Percentiles rank a stretch among this genome's conserved stretches.
Conservation (phyloP, 2,797 vertebrate species). For the Alfaro cultratus region DNA sequence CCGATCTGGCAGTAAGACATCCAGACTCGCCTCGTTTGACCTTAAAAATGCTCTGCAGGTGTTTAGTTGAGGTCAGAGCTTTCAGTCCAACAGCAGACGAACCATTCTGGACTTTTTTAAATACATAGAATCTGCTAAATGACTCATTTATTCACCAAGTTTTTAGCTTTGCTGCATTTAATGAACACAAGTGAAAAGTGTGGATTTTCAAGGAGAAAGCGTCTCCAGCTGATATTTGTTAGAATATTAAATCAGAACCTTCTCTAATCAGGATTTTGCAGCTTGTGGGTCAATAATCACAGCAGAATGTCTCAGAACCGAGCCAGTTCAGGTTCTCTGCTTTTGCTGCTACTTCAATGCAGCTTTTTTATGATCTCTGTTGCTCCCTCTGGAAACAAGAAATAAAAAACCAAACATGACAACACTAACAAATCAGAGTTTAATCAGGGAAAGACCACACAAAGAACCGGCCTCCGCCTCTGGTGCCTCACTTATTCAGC, state of each 20-base stretch:
- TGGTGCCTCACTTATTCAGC: constrained; percentile 36
- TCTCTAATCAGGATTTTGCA: neutral
- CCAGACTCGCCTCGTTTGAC: neutral
- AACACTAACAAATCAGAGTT: constrained; percentile 2
- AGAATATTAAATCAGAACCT: neutral
- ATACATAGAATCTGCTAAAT: neutral
- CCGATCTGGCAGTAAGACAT: neutral
- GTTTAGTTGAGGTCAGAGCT: neutral
- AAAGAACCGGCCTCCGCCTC: constrained; percentile 5
- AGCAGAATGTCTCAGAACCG: neutral
- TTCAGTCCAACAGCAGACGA: neutral
- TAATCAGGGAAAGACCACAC: constrained; percentile 4
- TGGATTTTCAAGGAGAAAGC: neutral
- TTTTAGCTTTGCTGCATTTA: neutral
- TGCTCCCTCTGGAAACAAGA: constrained; percentile 4
- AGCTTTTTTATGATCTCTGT: neutral
- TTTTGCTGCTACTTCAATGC: neutral
- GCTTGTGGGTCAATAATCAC: neutral
- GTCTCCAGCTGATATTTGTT: neutral
- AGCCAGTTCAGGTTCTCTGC: neutral
- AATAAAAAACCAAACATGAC: constrained; percentile 13
- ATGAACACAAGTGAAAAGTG: neutral
- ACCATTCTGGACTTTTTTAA: neutral
- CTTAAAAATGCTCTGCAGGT: neutral
- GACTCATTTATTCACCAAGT: neutral